Conservation (phyloP, 2,113 vertebrate genomes). For the Paedocypris sp. region DNA sequence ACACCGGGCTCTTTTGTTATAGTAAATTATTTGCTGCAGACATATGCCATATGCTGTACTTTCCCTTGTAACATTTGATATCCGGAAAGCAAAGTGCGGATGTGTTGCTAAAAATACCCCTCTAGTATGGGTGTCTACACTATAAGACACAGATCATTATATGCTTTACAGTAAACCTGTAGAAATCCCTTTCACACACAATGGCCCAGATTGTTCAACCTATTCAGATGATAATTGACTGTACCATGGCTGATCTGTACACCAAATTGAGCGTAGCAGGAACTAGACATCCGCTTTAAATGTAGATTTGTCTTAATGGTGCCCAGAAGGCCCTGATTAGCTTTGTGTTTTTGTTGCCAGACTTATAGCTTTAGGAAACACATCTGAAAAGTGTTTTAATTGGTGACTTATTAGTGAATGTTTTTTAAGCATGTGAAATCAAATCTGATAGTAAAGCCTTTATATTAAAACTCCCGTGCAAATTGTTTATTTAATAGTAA, state of each 20-base stretch:
- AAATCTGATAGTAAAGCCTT: too few species aligned
- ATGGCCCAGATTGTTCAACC: background rate
- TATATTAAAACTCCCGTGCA: too few species aligned
- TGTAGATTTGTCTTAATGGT: background rate
- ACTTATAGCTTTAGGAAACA: background rate
- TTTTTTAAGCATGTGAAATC: too few species aligned
- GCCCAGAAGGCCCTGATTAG: background rate
- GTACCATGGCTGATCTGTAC: background rate
- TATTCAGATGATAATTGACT: conserved; percentile 4
- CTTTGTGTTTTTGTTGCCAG: background rate
- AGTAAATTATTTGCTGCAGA: too few species aligned
- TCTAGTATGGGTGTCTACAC: background rate
- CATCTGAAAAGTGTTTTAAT: background rate
- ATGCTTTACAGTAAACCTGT: conserved; percentile 15
- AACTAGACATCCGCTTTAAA: background rate
- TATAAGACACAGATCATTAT: conserved; percentile 6
- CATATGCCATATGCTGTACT: too few species aligned
- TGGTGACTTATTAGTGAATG: conserved; percentile 10
- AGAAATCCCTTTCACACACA: conserved; percentile 6
- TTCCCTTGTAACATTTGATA: background rate
- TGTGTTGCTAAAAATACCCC: conserved; percentile 1
- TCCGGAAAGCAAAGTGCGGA: background rate
- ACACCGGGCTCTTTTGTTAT: too few species aligned
- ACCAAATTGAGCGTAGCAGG: background rate
- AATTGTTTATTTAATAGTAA: too few species aligned